Evolutionary conservation across 2,797 vertebrate genomes (phyloP).

Genomic region (Pipistrellus pipistrellus): DNA sequence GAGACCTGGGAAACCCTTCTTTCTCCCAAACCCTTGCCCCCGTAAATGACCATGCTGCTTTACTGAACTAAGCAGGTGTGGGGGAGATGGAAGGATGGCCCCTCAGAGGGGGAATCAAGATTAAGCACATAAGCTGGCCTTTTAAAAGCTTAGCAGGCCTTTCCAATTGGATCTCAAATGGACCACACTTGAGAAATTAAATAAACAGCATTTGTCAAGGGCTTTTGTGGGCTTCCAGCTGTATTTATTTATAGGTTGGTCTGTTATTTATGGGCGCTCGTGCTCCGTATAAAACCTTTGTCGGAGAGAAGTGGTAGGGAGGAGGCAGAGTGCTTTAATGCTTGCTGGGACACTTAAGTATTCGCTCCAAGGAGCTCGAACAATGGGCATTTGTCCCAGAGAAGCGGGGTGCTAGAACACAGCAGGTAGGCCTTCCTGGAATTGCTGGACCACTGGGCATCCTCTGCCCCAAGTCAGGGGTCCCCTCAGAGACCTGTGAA

Average conservation of each 20-base stretch:
- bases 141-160: conserved; percentile 75
- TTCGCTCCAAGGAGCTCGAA: conserved; percentile 67
- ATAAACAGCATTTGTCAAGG: conserved; percentile 90
- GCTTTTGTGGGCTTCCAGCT: conserved; percentile 89
- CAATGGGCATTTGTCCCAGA: not conserved
- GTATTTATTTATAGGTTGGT: conserved; percentile 89
- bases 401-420: not conserved
- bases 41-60: not conserved
- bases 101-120: conserved; percentile 69
- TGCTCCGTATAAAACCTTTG: conserved; percentile 86
- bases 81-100: conserved; percentile 53
- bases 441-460: not conserved
- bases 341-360: conserved; percentile 69
- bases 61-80: conserved; percentile 45
- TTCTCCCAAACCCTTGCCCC: not conserved
- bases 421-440: not conserved
- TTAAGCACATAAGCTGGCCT: conserved; percentile 76
- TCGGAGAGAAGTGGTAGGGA: conserved; percentile 77
- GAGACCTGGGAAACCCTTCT: not conserved
- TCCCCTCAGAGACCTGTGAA: not conserved
- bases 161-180: conserved; percentile 82
- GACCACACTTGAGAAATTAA: conserved; percentile 91
- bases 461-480: not conserved
- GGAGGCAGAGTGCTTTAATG: conserved; percentile 74
- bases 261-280: conserved; percentile 88